Evolutionary conservation across 2,888 invertebrate genomes (phyloP), one percentile per base, ranked within the genome.

Genomic region (Laothoe populi): DNA sequence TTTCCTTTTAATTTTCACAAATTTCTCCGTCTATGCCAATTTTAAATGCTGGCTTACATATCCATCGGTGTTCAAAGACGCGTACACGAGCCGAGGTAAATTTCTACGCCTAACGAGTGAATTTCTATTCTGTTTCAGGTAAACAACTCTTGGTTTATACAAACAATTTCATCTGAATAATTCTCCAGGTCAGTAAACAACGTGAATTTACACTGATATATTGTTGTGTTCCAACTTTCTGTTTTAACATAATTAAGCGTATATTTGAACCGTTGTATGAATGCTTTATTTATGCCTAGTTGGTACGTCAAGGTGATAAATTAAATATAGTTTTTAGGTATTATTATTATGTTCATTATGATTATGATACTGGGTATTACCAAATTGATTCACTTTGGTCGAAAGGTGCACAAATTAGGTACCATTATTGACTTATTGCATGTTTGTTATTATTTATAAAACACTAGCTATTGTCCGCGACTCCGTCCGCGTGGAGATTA

Each of bases 81-180:
- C 31, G 19, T 53, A 53, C 53, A 35, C 49, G 24, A 49, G 19
- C 35, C 19, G 53, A 35, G 31, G n/a, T 53, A 31, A 53, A 35
- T 53, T 53, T 35, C 31, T 19, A 19, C 53, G 53, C 19, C 57
- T 57, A 61, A 61, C 61, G 21, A 31, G 44, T 44, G 38, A 38
- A 40, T 77, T 71, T 79, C 74, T 77, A 66, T 78, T 73, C 72
- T 79, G 72, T 87, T 86, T 64, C 88, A 89, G 88, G 89, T 89
- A 89, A 87, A 84, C 79, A 83, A 63, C 5, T 60, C 57, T 57
- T 46, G 60, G 57, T 31, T 59, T 59, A 26, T 45, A 64, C 44
- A 61, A 65, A 67, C 67, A 64, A 57, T 67, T 67, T 66, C 66
- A 59, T 31, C 59, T 64, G 60, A 64, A 59, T 64, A 63, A 64